Percentiles rank a stretch among this genome's conserved stretches.
Evolutionary conservation across 2,797 vertebrate species (phyloP).

Genomic region (Sparidentex hasta): DNA sequence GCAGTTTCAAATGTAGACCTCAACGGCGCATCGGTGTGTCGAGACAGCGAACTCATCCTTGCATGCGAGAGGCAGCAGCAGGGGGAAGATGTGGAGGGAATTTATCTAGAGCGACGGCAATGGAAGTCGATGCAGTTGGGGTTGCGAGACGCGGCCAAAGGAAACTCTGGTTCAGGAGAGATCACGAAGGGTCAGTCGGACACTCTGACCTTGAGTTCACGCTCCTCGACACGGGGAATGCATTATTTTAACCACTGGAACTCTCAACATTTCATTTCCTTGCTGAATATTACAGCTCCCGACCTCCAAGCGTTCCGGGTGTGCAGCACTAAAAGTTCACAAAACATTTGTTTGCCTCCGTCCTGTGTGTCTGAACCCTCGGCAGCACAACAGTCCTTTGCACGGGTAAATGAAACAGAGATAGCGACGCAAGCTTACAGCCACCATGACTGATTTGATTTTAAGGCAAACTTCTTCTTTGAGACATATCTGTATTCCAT

Average conservation of each 20-base stretch:
- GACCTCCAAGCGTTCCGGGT: too few species aligned
- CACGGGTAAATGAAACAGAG: too few species aligned
- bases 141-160: slow-evolving; percentile 51
- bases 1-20: background rate
- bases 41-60: slow-evolving; percentile 37
- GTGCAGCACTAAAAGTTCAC: too few species aligned
- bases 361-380: too few species aligned
- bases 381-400: too few species aligned
- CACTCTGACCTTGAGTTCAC: slow-evolving; percentile 42
- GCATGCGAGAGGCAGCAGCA: slow-evolving; percentile 34
- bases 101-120: slow-evolving; percentile 33
- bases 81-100: slow-evolving; percentile 35
- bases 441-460: too few species aligned
- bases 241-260: background rate
- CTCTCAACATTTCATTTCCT: background rate
- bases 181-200: slow-evolving; percentile 48
- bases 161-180: slow-evolving; percentile 51
- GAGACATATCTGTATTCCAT: too few species aligned
- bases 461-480: too few species aligned
- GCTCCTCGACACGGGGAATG: slow-evolving; percentile 11
- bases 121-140: slow-evolving; percentile 71
- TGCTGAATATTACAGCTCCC: too few species aligned
- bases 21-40: background rate
- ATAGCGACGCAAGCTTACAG: too few species aligned
- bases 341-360: too few species aligned